phyloP scores from a whole-genome alignment of 2,888 invertebrate species.

The Philopedon plagiatum region DNA sequence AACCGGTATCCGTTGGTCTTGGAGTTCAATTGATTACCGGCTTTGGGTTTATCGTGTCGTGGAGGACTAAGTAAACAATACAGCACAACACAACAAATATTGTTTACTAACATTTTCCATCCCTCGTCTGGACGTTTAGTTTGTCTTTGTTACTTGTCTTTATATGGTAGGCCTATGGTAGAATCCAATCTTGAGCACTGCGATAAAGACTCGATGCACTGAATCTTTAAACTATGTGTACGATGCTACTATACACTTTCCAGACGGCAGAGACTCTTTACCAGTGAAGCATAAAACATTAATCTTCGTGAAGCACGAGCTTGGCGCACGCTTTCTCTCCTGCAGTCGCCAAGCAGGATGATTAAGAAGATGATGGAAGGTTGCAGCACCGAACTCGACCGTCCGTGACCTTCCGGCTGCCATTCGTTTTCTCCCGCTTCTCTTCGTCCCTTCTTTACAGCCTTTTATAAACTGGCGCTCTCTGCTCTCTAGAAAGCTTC shows the following conservation, averaged over 20 bases:
- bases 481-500: background rate
- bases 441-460: slow-evolving; percentile 41
- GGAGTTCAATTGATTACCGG: no score
- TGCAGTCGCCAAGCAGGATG: slow-evolving; percentile 36
- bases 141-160: no score
- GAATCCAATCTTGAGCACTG: background rate
- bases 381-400: slow-evolving; percentile 58
- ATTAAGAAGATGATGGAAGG: slow-evolving; percentile 51
- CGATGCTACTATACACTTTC: slow-evolving; percentile 15
- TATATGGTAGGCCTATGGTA: no score
- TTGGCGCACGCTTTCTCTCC: slow-evolving; percentile 46
- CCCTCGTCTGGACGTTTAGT: no score
- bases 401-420: slow-evolving; percentile 67
- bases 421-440: slow-evolving; percentile 52
- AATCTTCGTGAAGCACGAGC: slow-evolving; percentile 50
- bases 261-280: slow-evolving; percentile 2
- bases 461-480: background rate
- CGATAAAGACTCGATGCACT: background rate
- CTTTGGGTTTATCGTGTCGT: no score
- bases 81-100: no score
- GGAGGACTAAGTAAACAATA: no score
- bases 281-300: slow-evolving; percentile 48
- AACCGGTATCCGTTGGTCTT: no score
- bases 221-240: background rate
- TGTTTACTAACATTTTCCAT: no score